These are phyloP conservation scores for Aphidius ervi DNA, from an alignment of 1,140 invertebrate genomes.

Conservation along the genomic window DNA sequence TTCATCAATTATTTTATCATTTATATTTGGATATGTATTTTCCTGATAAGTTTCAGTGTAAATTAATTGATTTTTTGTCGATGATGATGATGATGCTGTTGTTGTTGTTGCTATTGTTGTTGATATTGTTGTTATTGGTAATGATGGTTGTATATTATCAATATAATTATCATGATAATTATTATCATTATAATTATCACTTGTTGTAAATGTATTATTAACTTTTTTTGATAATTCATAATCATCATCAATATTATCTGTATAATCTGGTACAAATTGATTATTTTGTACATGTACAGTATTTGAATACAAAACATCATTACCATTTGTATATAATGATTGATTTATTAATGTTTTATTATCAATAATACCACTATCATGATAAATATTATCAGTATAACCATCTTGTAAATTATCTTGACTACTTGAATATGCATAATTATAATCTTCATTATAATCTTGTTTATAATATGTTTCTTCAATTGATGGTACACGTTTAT, in stretches of 20 bases:
- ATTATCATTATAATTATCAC: constrained; percentile 5
- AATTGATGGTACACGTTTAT: constrained; percentile 48
- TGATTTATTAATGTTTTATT: not conserved
- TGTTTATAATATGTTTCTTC: constrained; percentile 50
- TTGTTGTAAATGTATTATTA: constrained; percentile 28
- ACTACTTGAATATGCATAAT: constrained; percentile 63
- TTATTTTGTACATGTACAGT: constrained; percentile 29
- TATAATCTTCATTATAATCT: constrained; percentile 67
- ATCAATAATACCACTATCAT: constrained; percentile 18
- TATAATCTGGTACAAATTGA: constrained; percentile 37
- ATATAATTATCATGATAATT: constrained; percentile 12
- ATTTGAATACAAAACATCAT: not conserved
- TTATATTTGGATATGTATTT: constrained; percentile 35
- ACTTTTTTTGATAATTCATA: constrained; percentile 25
- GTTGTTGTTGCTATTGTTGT: constrained; percentile 33
- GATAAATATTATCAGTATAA: constrained; percentile 38
- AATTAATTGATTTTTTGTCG: constrained; percentile 27
- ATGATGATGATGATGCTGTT: constrained; percentile 34
- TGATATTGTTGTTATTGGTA: constrained; percentile 29
- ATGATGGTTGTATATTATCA: too few relatives aligned
- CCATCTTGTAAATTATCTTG: constrained; percentile 57
- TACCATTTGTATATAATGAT: not conserved
- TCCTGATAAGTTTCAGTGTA: constrained; percentile 40
- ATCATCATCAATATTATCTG: constrained; percentile 25
- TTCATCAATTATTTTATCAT: constrained; percentile 27